phyloP scores from a whole-genome alignment of 2,888 invertebrate species.

The Pelosia muscerda region DNA sequence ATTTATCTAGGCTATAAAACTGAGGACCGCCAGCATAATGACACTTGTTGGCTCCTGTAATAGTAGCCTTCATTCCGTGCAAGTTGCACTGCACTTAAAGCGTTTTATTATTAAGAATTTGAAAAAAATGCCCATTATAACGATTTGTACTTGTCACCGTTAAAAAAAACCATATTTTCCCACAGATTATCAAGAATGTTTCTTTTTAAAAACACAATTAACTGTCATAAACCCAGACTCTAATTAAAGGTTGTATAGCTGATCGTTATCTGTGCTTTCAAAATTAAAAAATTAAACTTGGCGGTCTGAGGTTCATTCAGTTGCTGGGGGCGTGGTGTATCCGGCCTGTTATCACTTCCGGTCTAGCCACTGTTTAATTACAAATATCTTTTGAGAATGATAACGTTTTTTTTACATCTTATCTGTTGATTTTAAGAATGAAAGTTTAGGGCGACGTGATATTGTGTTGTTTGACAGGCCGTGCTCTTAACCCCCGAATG shows the following conservation, averaged over 20 bases:
- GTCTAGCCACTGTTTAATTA: conserved; percentile 65
- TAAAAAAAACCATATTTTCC: conserved; percentile 15
- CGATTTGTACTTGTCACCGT: background rate
- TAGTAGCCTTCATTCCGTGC: background rate
- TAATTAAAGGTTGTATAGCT: conserved; percentile 48
- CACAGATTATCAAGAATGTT: conserved; percentile 33
- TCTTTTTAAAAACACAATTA: conserved; percentile 40
- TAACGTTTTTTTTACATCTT: conserved; percentile 55
- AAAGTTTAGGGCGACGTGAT: conserved; percentile 42
- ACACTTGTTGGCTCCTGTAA: too few species aligned
- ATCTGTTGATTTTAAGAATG: conserved; percentile 51
- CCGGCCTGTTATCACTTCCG: conserved; percentile 68
- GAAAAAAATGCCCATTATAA: background rate
- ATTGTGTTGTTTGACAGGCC: conserved; percentile 23
- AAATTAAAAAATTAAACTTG: conserved; percentile 39
- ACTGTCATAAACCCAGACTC: conserved; percentile 45
- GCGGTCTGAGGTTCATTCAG: conserved; percentile 37
- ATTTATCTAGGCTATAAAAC: too few species aligned
- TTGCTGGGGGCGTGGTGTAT: conserved; percentile 61
- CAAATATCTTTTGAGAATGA: conserved; percentile 54
- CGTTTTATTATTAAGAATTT: background rate
- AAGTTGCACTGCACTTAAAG: background rate
- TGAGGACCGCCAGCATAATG: too few species aligned
- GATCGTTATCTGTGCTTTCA: conserved; percentile 37
- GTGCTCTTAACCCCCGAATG: background rate